phyloP scores from a whole-genome alignment of 1,140 invertebrate genomes.

The Leucophenga varia region DNA sequence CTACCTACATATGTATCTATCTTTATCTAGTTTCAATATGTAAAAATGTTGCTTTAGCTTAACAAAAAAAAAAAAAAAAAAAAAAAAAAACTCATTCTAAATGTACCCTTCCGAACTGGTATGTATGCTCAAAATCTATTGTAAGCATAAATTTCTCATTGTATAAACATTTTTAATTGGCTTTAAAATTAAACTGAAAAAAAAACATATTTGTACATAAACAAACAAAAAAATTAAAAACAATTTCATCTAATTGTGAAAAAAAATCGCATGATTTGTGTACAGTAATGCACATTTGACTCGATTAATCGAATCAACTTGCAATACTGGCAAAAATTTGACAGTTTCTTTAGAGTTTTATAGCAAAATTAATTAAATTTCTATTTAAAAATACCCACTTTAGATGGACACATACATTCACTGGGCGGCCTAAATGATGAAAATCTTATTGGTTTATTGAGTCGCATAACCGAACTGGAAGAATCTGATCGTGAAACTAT shows the following conservation, averaged over 20 bases:
- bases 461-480: conserved; percentile 87
- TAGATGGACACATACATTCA: conserved; percentile 78
- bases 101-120: conserved; percentile 49
- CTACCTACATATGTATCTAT: too few species aligned
- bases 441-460: conserved; percentile 67
- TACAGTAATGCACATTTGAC: too few species aligned
- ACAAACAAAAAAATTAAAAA: conserved; percentile 32
- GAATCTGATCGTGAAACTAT: conserved; percentile 95
- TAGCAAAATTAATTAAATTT: too few species aligned
- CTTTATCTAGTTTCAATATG: too few species aligned
- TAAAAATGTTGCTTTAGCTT: too few species aligned
- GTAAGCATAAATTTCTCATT: conserved; percentile 17
- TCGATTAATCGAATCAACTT: too few species aligned
- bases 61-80: too few species aligned
- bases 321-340: too few species aligned
- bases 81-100: conserved; percentile 38
- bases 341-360: too few species aligned
- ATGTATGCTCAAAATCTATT: conserved; percentile 41
- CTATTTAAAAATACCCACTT: conserved; percentile 9
- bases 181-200: conserved; percentile 14
- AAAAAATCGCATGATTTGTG: conserved; percentile 13
- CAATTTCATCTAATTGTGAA: conserved; percentile 49
- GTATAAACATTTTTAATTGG: conserved; percentile 11
- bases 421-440: conserved; percentile 72
- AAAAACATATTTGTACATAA: too few species aligned